A percentile compares a stretch with the other conserved stretches of the same genome.
phyloP scores from a whole-genome alignment of 2,113 vertebrate species.

The Chiloscyllium plagiosum region DNA sequence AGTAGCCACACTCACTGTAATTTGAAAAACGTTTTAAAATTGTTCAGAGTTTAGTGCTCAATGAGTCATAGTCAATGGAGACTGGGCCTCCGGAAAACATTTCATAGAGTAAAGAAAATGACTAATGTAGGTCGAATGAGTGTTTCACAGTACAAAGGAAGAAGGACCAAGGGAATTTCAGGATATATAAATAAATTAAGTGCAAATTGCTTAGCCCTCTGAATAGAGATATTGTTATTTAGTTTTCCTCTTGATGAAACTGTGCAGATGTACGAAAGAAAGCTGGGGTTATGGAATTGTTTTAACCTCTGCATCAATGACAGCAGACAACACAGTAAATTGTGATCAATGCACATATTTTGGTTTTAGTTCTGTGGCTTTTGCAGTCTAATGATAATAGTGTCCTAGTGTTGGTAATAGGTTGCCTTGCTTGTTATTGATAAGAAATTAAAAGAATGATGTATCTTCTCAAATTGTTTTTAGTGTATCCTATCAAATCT shows the following conservation, averaged over 20 bases:
- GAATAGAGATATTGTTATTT: not conserved
- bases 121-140: not conserved
- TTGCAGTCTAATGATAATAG: not conserved
- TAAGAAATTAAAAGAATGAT: not conserved
- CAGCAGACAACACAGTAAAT: not conserved
- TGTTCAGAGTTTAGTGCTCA: not conserved
- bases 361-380: not conserved
- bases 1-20: not conserved
- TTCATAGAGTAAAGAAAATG: not conserved
- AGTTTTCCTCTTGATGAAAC: not conserved
- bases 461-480: not conserved
- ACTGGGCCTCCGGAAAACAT: not conserved
- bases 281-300: not conserved
- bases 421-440: not conserved
- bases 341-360: not conserved
- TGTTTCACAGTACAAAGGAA: not conserved
- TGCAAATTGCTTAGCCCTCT: not conserved
- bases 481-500: not conserved
- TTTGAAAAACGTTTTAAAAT: not conserved
- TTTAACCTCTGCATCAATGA: not conserved
- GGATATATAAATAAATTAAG: not conserved
- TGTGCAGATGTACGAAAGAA: not conserved
- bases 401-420: not conserved
- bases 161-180: not conserved
- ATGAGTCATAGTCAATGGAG: not conserved